Conservation (phyloP, 2,797 vertebrate genomes). For the Gallirallus australis region DNA sequence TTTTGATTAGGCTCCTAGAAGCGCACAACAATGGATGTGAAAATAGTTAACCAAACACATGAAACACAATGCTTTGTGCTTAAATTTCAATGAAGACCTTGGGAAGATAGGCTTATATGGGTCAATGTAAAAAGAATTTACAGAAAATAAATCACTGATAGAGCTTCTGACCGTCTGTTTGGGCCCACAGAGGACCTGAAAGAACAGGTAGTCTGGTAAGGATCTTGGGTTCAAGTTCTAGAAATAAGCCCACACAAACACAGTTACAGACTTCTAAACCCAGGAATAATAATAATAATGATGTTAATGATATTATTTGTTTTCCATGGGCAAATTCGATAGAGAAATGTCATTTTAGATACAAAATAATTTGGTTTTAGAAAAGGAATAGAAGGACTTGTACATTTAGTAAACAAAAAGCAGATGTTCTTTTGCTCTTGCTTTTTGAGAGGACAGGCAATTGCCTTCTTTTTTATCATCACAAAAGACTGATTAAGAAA, state of each 20-base stretch:
- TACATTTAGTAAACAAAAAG: not conserved
- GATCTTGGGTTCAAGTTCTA: not conserved
- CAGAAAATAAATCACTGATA: not conserved
- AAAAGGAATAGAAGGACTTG: not conserved
- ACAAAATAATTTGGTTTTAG: not conserved
- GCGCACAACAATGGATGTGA: not conserved
- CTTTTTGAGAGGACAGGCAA: not conserved
- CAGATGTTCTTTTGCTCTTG: not conserved
- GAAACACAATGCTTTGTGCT: not conserved
- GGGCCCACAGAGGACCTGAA: not conserved
- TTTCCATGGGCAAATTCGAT: not conserved
- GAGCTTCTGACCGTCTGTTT: not conserved
- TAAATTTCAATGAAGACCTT: not conserved
- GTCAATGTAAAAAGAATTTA: not conserved
- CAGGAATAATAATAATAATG: no score
- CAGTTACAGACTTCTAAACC: not conserved
- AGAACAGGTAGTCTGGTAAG: not conserved
- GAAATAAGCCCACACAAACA: not conserved
- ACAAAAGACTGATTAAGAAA: constrained; percentile 11
- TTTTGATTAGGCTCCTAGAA: not conserved
- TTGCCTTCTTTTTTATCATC: not conserved
- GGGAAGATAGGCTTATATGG: not conserved
- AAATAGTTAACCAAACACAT: not conserved
- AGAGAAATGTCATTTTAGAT: not conserved
- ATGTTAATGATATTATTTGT: not conserved